Percentiles rank a stretch among this genome's conserved stretches.
These are phyloP conservation scores for Acanthochromis polyacanthus DNA, from an alignment of 2,113 vertebrate genomes.

Conservation along the genomic window DNA sequence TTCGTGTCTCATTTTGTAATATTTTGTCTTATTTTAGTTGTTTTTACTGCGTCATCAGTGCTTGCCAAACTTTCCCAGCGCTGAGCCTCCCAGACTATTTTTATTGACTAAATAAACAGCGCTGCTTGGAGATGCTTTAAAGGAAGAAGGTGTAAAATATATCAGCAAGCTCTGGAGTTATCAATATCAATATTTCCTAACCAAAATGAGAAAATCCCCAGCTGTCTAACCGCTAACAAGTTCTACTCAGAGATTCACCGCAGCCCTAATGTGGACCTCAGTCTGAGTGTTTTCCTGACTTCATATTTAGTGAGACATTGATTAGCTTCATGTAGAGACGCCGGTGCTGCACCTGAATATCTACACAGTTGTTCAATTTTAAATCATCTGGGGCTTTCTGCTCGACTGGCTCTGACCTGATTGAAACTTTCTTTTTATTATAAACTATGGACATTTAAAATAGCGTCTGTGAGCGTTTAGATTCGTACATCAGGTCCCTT, in stretches of 20 bases:
- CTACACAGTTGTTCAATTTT: no score
- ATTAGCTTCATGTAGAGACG: constrained; percentile 9
- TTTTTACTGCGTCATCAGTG: no score
- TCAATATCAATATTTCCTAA: constrained; percentile 11
- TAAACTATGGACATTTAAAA: no score
- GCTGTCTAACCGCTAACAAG: background rate
- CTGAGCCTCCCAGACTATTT: background rate
- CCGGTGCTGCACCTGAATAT: background rate
- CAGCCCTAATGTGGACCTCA: background rate
- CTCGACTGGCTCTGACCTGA: no score
- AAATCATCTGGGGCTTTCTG: no score
- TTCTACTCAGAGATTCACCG: background rate
- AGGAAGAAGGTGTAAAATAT: background rate
- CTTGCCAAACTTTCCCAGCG: background rate
- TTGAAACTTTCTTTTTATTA: no score
- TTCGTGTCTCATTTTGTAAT: no score
- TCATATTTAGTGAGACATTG: constrained; percentile 18
- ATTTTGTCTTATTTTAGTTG: no score
- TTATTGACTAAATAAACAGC: constrained; percentile 12
- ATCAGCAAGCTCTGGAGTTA: background rate
- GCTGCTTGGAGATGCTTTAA: background rate
- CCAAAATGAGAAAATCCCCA: background rate
- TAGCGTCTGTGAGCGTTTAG: no score
- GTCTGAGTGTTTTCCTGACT: background rate
- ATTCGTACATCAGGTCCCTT: no score